Evolutionary conservation across 2,797 vertebrate species (phyloP).

Genomic region (Siniperca obscura): DNA sequence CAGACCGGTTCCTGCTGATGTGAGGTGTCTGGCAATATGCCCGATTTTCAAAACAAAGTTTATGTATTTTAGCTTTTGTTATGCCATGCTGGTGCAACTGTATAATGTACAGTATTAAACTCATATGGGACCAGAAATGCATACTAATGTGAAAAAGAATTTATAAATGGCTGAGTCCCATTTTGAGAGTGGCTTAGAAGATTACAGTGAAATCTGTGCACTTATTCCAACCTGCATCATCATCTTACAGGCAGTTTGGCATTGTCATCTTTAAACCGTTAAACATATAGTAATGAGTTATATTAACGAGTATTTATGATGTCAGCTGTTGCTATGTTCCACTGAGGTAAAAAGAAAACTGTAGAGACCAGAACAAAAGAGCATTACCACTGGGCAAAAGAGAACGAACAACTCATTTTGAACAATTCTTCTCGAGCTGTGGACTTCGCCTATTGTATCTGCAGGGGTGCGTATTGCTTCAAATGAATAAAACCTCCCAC

Average conservation of each 20-base stretch:
- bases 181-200: slow-evolving; percentile 17
- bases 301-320: slow-evolving; percentile 20
- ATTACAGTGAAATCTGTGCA: not conserved
- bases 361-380: slow-evolving; percentile 14
- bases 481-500: not conserved
- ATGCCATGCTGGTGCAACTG: not conserved
- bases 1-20: slow-evolving; percentile 55
- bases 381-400: not conserved
- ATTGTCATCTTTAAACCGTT: not conserved
- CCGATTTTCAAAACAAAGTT: slow-evolving; percentile 49
- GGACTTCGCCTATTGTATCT: not conserved
- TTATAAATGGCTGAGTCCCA: not conserved
- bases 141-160: not conserved
- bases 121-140: not conserved
- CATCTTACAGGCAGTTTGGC: not conserved
- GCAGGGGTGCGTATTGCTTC: not conserved
- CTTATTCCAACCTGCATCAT: not conserved
- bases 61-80: slow-evolving; percentile 9
- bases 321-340: slow-evolving; percentile 42
- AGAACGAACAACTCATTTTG: slow-evolving; percentile 22
- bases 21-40: slow-evolving; percentile 68
- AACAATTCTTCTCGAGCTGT: slow-evolving; percentile 6
- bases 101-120: not conserved
- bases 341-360: slow-evolving; percentile 5
- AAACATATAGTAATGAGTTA: not conserved